phyloP scores from a whole-genome alignment of 35 echinoderm and acorn worm genomes.

The Lytechinus variegatus region DNA sequence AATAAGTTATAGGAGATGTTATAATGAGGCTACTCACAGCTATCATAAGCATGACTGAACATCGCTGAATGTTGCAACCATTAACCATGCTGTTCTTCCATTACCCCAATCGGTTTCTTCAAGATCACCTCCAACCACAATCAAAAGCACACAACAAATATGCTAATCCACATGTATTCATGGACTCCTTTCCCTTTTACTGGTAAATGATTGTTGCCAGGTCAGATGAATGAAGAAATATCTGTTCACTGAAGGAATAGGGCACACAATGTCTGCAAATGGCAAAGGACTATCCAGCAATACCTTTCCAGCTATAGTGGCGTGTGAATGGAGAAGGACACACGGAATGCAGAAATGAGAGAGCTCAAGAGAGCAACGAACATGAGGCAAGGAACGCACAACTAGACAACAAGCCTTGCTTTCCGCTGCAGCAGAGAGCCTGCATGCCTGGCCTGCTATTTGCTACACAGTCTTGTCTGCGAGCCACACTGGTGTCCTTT shows the following conservation, averaged over 20 bases:
- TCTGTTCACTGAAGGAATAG: neutral
- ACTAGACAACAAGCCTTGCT: neutral
- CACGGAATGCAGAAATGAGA: neutral
- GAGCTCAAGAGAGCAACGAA: neutral
- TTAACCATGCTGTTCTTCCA: conserved; percentile 1
- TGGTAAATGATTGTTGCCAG: neutral
- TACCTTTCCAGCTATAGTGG: neutral
- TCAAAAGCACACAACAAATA: conserved; percentile 19
- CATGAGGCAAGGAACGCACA: neutral
- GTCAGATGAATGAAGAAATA: neutral
- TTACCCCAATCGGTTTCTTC: neutral
- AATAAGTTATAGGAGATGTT: neutral
- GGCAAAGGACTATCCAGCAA: neutral
- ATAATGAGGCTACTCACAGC: neutral
- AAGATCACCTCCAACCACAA: neutral
- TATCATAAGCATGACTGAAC: conserved; percentile 12
- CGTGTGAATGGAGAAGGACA: neutral
- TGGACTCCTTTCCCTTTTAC: neutral
- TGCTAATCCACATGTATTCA: neutral
- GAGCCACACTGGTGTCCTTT: neutral
- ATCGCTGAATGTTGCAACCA: neutral
- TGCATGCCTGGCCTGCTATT: neutral
- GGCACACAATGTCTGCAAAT: neutral
- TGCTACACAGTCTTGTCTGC: neutral
- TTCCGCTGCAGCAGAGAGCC: neutral